Percentiles rank a stretch among this genome's conserved stretches.
phyloP scores from a whole-genome alignment of 2,888 invertebrate species.

The Spodoptera picta region DNA sequence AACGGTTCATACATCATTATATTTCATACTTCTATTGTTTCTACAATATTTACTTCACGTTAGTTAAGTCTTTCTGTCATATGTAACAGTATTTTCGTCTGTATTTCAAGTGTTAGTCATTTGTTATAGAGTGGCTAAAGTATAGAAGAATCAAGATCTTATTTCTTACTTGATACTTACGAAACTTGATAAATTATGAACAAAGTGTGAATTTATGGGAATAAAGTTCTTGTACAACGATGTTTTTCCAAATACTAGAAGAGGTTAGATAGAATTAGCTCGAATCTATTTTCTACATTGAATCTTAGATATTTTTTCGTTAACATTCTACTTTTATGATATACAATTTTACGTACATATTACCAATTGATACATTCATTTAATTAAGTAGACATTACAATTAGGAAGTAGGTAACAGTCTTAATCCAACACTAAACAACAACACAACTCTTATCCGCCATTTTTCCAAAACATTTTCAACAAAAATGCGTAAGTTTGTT shows the following conservation, averaged over 20 bases:
- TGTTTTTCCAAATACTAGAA: neutral
- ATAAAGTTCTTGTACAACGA: neutral
- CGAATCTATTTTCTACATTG: too few relatives aligned
- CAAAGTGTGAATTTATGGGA: too few relatives aligned
- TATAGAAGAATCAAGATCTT: constrained; percentile 13
- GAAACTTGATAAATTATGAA: neutral
- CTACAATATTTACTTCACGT: constrained; percentile 48
- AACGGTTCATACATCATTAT: constrained; percentile 50
- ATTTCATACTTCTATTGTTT: constrained; percentile 51
- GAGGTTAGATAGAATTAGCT: too few relatives aligned
- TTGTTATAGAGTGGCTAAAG: constrained; percentile 33
- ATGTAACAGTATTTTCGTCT: constrained; percentile 73
- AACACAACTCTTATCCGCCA: neutral
- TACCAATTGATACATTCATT: too few relatives aligned
- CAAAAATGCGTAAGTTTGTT: constrained; percentile 21
- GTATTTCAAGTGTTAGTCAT: constrained; percentile 74
- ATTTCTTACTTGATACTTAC: too few relatives aligned
- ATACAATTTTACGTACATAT: too few relatives aligned
- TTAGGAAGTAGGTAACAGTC: too few relatives aligned
- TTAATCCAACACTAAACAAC: neutral
- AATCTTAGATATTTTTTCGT: too few relatives aligned
- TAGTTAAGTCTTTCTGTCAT: constrained; percentile 39
- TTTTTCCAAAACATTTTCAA: neutral
- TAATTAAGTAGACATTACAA: too few relatives aligned
- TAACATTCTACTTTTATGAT: too few relatives aligned